Conservation (phyloP, 2,797 vertebrate genomes). For the Hybognathus amarus region DNA sequence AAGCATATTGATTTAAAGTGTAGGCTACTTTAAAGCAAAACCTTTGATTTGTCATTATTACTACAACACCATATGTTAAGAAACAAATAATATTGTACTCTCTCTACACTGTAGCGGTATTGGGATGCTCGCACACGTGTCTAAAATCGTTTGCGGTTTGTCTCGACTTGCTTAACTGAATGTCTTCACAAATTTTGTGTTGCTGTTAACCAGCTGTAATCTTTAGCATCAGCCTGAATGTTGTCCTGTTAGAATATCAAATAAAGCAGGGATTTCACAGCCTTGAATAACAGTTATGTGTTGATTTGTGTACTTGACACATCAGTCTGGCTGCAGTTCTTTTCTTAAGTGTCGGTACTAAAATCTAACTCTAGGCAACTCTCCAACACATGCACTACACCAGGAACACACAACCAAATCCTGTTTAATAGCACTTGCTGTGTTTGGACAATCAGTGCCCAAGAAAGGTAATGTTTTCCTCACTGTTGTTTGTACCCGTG, state of each 20-base stretch:
- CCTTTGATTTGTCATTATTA: not conserved
- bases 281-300: not conserved
- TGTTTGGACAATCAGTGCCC: constrained; percentile 11
- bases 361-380: not conserved
- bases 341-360: not conserved
- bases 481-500: not conserved
- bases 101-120: not conserved
- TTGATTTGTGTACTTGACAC: not conserved
- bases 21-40: not conserved
- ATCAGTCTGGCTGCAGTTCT: not conserved
- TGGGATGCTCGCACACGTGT: not conserved
- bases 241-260: not conserved
- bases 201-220: not conserved
- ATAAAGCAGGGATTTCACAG: not conserved
- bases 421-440: constrained; percentile 8
- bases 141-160: not conserved
- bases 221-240: not conserved
- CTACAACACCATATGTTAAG: too few relatives aligned
- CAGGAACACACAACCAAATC: not conserved
- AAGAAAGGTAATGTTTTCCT: constrained; percentile 30
- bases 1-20: not conserved
- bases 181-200: not conserved
- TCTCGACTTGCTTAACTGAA: not conserved
- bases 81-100: not conserved
- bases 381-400: constrained; percentile 19